Base-by-base conservation (phyloP, 2,888 invertebrate species). In the Troilus luridus region DNA sequence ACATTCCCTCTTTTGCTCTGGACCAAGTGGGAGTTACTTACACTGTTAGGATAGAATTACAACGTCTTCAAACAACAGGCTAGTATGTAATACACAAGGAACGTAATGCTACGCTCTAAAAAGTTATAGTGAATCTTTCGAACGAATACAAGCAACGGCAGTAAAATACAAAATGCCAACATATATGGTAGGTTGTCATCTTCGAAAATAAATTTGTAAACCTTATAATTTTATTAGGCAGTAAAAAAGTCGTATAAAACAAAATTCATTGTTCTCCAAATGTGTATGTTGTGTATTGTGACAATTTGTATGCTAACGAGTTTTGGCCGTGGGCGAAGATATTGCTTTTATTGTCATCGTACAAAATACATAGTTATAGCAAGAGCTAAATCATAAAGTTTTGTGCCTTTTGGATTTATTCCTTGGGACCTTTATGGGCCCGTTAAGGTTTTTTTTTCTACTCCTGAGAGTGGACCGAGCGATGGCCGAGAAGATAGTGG, bases 291-390 rank as follows among this genome's bases (percentile, higher is more conserved):
- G 72, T 90, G 90, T 90, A 90, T 90, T 90, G 90, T 90, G 90
- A 90, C 90, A 90, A 90, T 90, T 90, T 90, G 72, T 90, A 90
- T 90, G 90, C 72, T 58, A 90, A 90, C 90, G 72, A 90, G 90
- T 41, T 0, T 7, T 24, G 41, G 3, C 59, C 6, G 90, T 72
- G 77, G 90, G 90, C 90, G 77, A 27, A 58, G 2, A 14, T 89
- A 89, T 77, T 77, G 54, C 58, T 77, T 90, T 90, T 90, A 90
- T 77, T 58, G 77, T 77, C 72, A 41, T 77, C 17, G 17, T 77
- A 77, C 67, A 67, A 88, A 67, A 89, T 89, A 89, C 89, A 89
- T 64, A 89, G 89, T 89, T 89, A 89, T 89, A 89, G 64, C n/a
- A 67, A 64, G 89, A 62, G 27, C 60, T 88, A 88, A 88, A 88